A percentile compares a stretch with the other conserved stretches of the same genome.
Conservation (phyloP, 2,797 vertebrate genomes). For the Sciurus vulgaris region DNA sequence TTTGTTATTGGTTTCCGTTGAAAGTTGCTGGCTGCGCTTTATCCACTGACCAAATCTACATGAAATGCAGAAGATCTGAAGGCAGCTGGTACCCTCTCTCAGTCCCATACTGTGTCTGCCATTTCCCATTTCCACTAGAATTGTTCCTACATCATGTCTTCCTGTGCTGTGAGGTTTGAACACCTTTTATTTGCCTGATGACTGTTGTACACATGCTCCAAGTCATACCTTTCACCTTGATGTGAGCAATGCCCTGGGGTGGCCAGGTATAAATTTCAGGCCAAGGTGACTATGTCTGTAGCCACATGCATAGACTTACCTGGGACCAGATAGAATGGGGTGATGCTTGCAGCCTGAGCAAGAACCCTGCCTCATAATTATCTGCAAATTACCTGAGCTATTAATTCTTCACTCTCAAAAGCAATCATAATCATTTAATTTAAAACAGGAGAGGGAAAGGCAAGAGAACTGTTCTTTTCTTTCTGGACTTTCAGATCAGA, state of each 20-base stretch:
- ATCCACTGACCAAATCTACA: too few species aligned
- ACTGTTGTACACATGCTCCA: rapidly evolving
- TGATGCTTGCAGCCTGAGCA: too few species aligned
- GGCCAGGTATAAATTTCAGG: not conserved
- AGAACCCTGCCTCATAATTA: rapidly evolving
- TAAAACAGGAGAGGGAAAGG: not conserved
- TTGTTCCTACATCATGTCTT: rapidly evolving
- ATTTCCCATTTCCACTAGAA: not conserved
- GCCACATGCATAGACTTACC: rapidly evolving
- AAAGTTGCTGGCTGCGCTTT: not conserved
- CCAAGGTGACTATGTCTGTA: not conserved
- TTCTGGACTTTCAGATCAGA: not conserved
- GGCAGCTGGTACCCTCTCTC: not conserved
- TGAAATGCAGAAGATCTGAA: not conserved
- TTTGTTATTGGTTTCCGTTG: not conserved
- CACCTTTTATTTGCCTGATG: not conserved
- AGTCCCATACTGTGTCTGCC: not conserved
- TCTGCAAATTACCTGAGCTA: constrained; percentile 1
- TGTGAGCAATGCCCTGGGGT: too few species aligned
- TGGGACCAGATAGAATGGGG: not conserved
- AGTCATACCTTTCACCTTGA: not conserved
- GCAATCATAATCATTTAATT: constrained; percentile 37
- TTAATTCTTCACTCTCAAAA: not conserved
- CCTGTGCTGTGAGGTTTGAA: not conserved
- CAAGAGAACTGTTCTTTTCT: not conserved